Conservation (phyloP, 2,113 vertebrate genomes). For the Limanda limanda region DNA sequence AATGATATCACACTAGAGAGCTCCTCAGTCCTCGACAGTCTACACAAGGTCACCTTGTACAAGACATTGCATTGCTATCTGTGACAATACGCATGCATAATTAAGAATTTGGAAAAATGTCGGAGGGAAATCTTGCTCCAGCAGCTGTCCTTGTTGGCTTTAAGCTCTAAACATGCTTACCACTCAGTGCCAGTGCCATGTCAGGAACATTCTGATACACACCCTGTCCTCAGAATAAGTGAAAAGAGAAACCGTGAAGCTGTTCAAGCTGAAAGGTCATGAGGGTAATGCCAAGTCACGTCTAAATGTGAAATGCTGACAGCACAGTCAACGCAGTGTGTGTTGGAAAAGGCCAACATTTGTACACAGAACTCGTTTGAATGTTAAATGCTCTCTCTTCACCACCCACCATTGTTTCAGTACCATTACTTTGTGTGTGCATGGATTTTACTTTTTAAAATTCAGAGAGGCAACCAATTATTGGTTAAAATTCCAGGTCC, state of each 20-base stretch:
- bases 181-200: background rate
- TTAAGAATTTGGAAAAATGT: background rate
- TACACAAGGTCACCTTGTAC: too few species aligned
- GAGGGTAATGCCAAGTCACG: background rate
- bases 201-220: constrained; percentile 8
- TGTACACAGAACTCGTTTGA: too few species aligned
- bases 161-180: constrained; percentile 21
- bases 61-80: background rate
- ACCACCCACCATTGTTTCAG: too few species aligned
- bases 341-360: too few species aligned
- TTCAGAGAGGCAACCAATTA: too few species aligned
- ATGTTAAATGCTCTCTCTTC: too few species aligned
- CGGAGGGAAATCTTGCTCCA: background rate
- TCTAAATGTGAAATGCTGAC: background rate
- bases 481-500: too few species aligned
- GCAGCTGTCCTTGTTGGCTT: constrained; percentile 10
- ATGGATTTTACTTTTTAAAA: too few species aligned
- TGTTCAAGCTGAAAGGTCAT: background rate
- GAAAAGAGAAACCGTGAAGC: background rate
- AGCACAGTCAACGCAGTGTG: too few species aligned
- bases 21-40: too few species aligned
- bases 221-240: background rate
- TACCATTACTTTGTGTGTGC: too few species aligned
- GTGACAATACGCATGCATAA: background rate
- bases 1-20: too few species aligned